Conservation (phyloP, 1,140 invertebrate genomes). For the Apocrypta bakeri region DNA sequence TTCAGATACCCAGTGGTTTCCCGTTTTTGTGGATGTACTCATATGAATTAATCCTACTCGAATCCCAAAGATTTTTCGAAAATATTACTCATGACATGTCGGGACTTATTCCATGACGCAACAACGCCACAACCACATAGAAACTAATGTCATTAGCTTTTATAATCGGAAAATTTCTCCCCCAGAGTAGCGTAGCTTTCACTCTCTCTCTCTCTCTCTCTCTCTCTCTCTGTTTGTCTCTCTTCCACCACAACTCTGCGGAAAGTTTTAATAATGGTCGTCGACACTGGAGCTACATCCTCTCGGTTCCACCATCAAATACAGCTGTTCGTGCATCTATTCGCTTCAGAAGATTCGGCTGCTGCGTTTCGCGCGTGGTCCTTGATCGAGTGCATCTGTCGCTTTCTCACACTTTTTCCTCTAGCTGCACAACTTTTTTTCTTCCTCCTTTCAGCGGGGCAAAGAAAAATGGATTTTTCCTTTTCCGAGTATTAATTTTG, state of each 20-base stretch:
- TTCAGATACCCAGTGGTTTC: too few relatives aligned
- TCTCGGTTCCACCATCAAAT: conserved; percentile 25
- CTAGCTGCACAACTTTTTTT: background rate
- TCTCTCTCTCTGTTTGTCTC: background rate
- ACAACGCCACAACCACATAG: too few relatives aligned
- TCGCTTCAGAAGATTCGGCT: background rate
- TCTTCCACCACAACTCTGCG: background rate
- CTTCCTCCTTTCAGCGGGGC: background rate
- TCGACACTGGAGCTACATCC: background rate
- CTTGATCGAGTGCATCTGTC: conserved; percentile 29
- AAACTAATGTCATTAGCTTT: background rate
- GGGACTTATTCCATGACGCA: too few relatives aligned
- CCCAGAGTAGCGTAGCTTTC: background rate
- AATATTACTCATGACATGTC: too few relatives aligned
- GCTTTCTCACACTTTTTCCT: conserved; percentile 28
- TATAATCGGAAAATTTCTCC: background rate
- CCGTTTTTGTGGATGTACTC: too few relatives aligned
- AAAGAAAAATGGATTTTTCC: background rate
- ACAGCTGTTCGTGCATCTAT: conserved; percentile 2
- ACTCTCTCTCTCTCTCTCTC: background rate
- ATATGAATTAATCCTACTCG: too few relatives aligned
- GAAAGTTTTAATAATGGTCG: conserved; percentile 21
- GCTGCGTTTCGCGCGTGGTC: background rate
- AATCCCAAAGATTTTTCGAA: too few relatives aligned
- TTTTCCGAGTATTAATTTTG: background rate